Evolutionary conservation across 2,113 vertebrate species (phyloP).

Genomic region (Odobenus rosmarus): DNA sequence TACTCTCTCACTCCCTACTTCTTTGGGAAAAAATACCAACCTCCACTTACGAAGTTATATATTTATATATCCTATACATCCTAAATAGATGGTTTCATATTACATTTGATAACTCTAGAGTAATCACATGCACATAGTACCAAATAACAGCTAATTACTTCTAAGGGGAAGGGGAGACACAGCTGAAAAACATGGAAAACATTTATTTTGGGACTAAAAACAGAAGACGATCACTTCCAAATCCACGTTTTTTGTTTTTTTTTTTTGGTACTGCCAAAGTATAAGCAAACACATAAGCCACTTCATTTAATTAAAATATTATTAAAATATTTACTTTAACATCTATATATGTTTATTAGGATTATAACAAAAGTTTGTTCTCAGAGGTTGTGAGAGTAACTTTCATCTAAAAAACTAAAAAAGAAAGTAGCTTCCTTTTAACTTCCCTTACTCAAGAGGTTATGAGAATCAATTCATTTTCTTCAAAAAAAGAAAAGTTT

Average conservation of each 20-base stretch:
- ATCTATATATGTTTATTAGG: neutral
- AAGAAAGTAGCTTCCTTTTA: conserved; percentile 37
- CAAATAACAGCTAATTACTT: conserved; percentile 80
- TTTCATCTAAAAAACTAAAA: conserved; percentile 52
- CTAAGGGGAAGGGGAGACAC: neutral
- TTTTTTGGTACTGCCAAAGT: conserved; percentile 16
- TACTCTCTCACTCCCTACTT: conserved; percentile 83
- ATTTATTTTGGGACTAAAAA: conserved; percentile 69
- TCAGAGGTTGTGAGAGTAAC: neutral
- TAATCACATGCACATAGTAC: conserved; percentile 77
- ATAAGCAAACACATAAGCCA: conserved; percentile 31
- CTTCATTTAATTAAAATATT: conserved; percentile 55
- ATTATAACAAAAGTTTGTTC: conserved; percentile 49
- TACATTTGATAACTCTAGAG: conserved; percentile 75
- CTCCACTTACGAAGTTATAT: conserved; percentile 79
- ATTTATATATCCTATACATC: conserved; percentile 81
- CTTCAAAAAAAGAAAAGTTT: conserved; percentile 8
- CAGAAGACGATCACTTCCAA: conserved; percentile 34
- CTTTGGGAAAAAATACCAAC: conserved; percentile 76
- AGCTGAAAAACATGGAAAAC: conserved; percentile 71
- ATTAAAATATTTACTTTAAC: conserved; percentile 33
- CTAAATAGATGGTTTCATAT: conserved; percentile 83
- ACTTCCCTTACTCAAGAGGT: neutral
- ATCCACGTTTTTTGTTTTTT: neutral
- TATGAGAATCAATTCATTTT: conserved; percentile 23